A percentile compares a stretch with the other conserved stretches of the same genome.
phyloP scores from a whole-genome alignment of 1,140 invertebrate genomes.

The Camponotus pennsylvanicus region DNA sequence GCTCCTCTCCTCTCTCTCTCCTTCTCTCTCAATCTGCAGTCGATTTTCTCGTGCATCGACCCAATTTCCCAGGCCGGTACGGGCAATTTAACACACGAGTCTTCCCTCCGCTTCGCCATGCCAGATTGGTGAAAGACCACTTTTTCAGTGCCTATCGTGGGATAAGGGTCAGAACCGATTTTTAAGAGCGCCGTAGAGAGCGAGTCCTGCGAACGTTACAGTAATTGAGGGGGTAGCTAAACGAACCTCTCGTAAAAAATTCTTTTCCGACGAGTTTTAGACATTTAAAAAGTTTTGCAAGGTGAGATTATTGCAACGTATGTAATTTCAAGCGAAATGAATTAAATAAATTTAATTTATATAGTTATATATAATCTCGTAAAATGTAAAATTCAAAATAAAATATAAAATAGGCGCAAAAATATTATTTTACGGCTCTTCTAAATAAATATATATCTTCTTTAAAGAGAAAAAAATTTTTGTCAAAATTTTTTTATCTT shows the following conservation, averaged over 20 bases:
- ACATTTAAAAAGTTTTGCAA: constrained; percentile 17
- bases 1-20: constrained; percentile 34
- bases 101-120: constrained; percentile 50
- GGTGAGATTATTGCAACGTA: not conserved
- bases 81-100: constrained; percentile 74
- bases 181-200: constrained; percentile 41
- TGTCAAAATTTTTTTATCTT: not conserved
- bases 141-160: constrained; percentile 42
- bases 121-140: constrained; percentile 53
- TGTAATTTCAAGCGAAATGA: constrained; percentile 18
- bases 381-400: not conserved
- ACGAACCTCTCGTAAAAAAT: constrained; percentile 30
- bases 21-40: constrained; percentile 72
- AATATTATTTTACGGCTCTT: not conserved
- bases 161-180: constrained; percentile 67
- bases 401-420: not conserved
- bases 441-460: not conserved
- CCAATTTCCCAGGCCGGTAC: constrained; percentile 73
- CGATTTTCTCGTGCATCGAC: constrained; percentile 77
- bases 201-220: constrained; percentile 17
- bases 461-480: not conserved
- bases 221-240: constrained; percentile 40
- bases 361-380: not conserved
- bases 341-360: constrained; percentile 9
- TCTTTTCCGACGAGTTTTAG: not conserved